Evolutionary conservation across 2,797 vertebrate species (phyloP).

Genomic region (Pipistrellus nathusii): DNA sequence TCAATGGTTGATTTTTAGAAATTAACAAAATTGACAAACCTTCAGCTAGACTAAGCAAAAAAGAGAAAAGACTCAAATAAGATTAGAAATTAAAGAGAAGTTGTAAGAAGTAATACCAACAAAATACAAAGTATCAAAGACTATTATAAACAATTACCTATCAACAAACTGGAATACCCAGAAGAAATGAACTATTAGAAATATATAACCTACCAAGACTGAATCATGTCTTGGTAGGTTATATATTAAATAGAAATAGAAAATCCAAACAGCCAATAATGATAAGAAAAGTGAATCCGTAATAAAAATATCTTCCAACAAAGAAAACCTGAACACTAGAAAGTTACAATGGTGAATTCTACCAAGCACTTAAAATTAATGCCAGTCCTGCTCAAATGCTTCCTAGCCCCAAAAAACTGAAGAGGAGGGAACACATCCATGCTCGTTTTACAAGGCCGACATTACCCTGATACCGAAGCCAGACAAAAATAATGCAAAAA

Average conservation of each 20-base stretch:
- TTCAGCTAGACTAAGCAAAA: not conserved
- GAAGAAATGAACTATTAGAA: not conserved
- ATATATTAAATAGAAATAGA: not conserved
- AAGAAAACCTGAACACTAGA: not conserved
- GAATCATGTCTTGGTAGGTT: not conserved
- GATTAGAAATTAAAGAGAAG: slow-evolving; percentile 1
- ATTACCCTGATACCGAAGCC: not conserved
- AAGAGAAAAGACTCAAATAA: not conserved
- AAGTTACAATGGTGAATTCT: not conserved
- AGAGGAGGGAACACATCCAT: not conserved
- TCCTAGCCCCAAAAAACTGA: not conserved
- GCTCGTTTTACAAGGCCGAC: not conserved
- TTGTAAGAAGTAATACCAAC: not conserved
- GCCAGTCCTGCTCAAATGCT: not conserved
- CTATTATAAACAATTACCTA: not conserved
- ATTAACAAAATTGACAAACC: not conserved
- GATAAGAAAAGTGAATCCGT: not conserved
- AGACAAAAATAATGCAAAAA: not conserved
- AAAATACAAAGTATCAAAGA: not conserved
- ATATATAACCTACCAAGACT: not conserved
- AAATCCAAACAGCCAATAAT: not conserved
- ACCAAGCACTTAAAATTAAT: not conserved
- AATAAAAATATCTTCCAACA: not conserved
- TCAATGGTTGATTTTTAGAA: not conserved
- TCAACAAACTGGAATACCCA: not conserved